These are phyloP conservation scores for Dryoscopus gambensis DNA, from an alignment of 2,113 vertebrate genomes.

Conservation along the genomic window DNA sequence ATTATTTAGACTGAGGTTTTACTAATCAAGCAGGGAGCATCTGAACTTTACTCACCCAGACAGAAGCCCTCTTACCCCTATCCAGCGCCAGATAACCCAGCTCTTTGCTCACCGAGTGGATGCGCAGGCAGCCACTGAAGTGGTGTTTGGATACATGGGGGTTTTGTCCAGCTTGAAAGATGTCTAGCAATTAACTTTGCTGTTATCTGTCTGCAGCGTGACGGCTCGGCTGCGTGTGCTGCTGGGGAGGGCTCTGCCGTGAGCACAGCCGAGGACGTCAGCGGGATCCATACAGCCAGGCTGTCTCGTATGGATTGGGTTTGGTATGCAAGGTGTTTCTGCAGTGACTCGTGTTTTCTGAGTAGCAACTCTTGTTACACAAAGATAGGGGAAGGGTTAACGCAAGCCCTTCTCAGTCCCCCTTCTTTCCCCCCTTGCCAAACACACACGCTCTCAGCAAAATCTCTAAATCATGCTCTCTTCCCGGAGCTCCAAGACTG, in stretches of 20 bases:
- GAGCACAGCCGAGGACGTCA: background rate
- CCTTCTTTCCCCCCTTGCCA: background rate
- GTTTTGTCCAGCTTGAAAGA: constrained; percentile 26
- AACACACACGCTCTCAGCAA: constrained; percentile 11
- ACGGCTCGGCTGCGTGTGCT: background rate
- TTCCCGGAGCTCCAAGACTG: constrained; percentile 6
- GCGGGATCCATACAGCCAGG: background rate
- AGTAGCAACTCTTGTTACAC: background rate
- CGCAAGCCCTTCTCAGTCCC: background rate
- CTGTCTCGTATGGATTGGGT: background rate
- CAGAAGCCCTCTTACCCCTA: constrained; percentile 36
- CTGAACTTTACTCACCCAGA: constrained; percentile 35
- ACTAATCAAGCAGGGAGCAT: constrained; percentile 10
- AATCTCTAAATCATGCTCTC: constrained; percentile 47
- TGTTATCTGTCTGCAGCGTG: background rate
- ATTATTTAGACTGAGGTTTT: constrained; percentile 53
- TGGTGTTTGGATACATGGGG: background rate
- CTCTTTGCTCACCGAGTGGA: constrained; percentile 14
- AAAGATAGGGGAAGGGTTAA: constrained; percentile 48
- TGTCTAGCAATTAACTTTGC: background rate
- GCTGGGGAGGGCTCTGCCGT: background rate
- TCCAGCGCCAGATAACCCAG: background rate
- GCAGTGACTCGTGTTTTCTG: background rate
- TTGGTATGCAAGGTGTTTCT: background rate
- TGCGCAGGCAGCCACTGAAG: background rate